Evolutionary conservation across 2,888 invertebrate species (phyloP), one percentile per base, ranked within the genome.

Genomic region (Tachystola acroxantha): DNA sequence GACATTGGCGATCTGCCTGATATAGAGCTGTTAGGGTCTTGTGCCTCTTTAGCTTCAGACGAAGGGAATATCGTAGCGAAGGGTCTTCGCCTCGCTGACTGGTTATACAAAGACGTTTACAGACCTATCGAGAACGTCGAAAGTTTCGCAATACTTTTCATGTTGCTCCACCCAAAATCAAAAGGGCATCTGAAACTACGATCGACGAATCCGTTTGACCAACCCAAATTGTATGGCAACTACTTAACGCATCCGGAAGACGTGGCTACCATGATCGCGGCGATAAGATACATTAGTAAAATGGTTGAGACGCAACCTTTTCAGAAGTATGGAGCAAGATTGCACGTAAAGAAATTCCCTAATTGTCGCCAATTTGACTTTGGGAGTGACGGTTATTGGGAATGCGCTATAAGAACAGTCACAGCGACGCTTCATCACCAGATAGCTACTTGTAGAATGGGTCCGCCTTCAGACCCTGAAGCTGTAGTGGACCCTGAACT

Each of bases 361-460:
- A 88, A 88, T 29, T 92, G 92, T 53, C 67, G 70, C 11, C 61
- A 80, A 49, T 78, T 74, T 53, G 52, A 74, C 13, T 91, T 89
- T 47, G 86, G 78, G 35, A 87, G 87, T 11, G 91, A 92, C 48
- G 79, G 74, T 1, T 93, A 92, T 54, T 92, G 93, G 92, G 89
- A 89, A 52, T 93, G 93, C 54, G 79, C 89, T 14, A 65, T 91
- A 2, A 78, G 91, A 29, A 82, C 88, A 0, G 57, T 90, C 14
- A 89, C 91, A 0, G 73, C 90, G 1, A 91, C 92, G 0, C 84
- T 92, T 25, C 91, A 92, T 53, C 93, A 93, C 63, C 91, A 92
- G 54, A 88, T 90, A 31, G 89, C 91, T 1, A 92, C 92, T 0
- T 91, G 92, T 49, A 91, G 90, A 64, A 92, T 93, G 92, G 92